Evolutionary conservation across 2,113 vertebrate genomes (phyloP).

Genomic region (Ailurus styani): DNA sequence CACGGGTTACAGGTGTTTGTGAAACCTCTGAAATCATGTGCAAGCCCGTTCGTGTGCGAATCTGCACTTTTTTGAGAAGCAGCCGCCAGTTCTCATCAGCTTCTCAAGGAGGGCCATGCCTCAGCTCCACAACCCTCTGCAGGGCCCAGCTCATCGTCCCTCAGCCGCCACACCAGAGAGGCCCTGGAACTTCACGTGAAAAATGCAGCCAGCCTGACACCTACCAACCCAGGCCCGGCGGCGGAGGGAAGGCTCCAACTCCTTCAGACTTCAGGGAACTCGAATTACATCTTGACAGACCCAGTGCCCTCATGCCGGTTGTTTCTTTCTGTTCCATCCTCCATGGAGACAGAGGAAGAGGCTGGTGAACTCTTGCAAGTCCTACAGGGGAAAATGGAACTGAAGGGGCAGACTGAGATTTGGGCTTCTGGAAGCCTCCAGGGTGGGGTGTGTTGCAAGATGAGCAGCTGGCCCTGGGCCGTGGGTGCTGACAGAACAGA

Average conservation of each 20-base stretch:
- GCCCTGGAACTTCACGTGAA: not conserved
- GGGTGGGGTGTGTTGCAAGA: not conserved
- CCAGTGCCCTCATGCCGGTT: not conserved
- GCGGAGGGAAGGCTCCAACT: not conserved
- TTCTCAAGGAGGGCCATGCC: not conserved
- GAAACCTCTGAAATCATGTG: not conserved
- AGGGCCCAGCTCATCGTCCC: not conserved
- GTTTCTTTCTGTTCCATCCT: not conserved
- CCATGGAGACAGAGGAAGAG: not conserved
- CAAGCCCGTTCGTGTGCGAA: no score
- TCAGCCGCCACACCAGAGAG: not conserved
- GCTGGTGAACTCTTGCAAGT: not conserved
- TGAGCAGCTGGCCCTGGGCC: conserved; percentile 64
- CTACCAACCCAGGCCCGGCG: not conserved
- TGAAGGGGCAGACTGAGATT: not conserved
- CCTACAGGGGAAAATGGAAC: not conserved
- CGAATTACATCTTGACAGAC: not conserved
- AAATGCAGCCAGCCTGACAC: not conserved
- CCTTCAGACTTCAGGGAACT: not conserved
- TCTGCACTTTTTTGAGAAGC: not conserved
- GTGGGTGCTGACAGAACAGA: conserved; percentile 54
- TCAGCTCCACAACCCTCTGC: not conserved
- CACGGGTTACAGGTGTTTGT: not conserved
- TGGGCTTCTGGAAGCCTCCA: conserved; percentile 8
- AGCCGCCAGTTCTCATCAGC: not conserved